Evolutionary conservation across 2,113 vertebrate genomes (phyloP), one percentile per base, ranked within the genome.

Genomic region (Boulengerochromis microlepis): DNA sequence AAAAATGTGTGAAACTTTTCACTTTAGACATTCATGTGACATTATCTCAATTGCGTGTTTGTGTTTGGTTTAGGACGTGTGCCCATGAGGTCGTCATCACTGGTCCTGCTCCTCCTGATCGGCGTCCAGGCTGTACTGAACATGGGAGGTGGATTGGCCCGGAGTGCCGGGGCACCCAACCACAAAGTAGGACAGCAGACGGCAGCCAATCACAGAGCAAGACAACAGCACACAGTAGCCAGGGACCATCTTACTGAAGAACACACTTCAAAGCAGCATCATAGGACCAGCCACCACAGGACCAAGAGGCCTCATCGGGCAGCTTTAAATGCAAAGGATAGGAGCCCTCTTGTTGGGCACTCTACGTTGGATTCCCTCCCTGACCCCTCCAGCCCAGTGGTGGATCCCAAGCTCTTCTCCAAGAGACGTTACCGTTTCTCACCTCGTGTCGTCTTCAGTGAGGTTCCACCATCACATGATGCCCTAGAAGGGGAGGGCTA

Each of bases 31-130:
- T 0, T 16, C 22, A 2, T 7, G 47, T 52, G 38, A 59, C 71
- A 50, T 78, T 1, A 19, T 50, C 42, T 76, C 24, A 76, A 29
- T 4, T 19, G 11, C 1, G 35, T 24, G 12, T 42, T 78, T 78
- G 64, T 69, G 12, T 38, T 85, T 15, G 24, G 2, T 31, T 80
- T 87, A 97, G 96, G 96, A 96, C 95, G 91, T 96, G 95, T 99
- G 98, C 97, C 98, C 98, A 98, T 98, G 98, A 98, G 98, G 97
- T 98, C 97, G 97, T 98, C 97, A 97, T 97, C 97, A 97, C 97
- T 99, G 97, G 97, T 97, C 96, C 96, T 98, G 97, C 97, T 98
- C 96, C 97, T 98, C 97, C 90, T 99, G 97, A 98, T 99, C 95
- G 97, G 98, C 96, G 96, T 97, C 96, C 98, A 98, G 97, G 98